A percentile compares a stretch with the other conserved stretches of the same genome.
Evolutionary conservation across 2,113 vertebrate species (phyloP).

Genomic region (Rutilus rutilus): DNA sequence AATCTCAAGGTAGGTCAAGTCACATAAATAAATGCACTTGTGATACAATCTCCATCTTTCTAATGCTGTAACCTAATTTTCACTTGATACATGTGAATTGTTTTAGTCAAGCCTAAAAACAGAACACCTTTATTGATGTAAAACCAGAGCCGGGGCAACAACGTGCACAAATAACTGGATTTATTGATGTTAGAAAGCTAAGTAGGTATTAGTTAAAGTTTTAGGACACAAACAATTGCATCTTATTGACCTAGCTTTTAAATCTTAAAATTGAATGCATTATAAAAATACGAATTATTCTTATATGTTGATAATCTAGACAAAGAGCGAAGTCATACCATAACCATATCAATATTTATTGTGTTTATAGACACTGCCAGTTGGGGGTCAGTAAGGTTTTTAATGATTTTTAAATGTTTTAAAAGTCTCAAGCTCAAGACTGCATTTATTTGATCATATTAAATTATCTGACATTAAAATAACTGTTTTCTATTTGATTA

Average conservation of each 20-base stretch:
- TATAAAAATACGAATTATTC: background rate
- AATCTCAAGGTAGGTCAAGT: constrained; percentile 10
- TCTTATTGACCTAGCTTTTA: background rate
- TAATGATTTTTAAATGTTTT: background rate
- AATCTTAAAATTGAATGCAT: background rate
- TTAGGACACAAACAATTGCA: constrained; percentile 17
- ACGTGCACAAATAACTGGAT: constrained; percentile 69
- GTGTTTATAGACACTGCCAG: background rate
- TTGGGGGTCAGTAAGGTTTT: background rate
- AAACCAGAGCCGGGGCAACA: constrained; percentile 7
- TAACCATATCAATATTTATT: background rate
- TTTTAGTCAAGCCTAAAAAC: constrained; percentile 19
- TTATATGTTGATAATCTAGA: background rate
- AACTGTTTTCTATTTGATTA: background rate
- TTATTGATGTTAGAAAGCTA: constrained; percentile 36
- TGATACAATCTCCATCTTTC: constrained; percentile 9
- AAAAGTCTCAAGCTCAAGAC: background rate
- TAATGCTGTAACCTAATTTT: constrained; percentile 35
- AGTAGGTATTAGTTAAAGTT: background rate
- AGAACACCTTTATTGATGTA: constrained; percentile 15
- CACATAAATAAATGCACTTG: constrained; percentile 16
- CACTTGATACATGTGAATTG: constrained; percentile 14
- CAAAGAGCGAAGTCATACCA: background rate
- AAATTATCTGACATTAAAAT: too few species aligned
- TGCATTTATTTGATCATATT: background rate